Evolutionary conservation across 2,888 invertebrate genomes (phyloP).

Genomic region (Clivina fossor): DNA sequence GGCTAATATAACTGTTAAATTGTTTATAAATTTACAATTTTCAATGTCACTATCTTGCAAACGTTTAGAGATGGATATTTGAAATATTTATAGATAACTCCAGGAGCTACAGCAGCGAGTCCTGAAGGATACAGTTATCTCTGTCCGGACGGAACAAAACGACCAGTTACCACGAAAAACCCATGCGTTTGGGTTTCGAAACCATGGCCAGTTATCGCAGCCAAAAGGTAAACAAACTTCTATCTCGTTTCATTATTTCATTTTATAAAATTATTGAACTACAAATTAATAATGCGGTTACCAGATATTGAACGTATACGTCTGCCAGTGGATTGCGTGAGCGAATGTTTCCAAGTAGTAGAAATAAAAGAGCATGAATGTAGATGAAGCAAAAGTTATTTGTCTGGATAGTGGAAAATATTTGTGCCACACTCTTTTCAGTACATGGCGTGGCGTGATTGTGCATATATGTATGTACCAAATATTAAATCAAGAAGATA

Average conservation of each 20-base stretch:
- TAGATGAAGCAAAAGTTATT: too few relatives aligned
- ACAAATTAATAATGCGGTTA: too few relatives aligned
- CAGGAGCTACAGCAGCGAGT: slow-evolving; percentile 50
- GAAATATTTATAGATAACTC: slow-evolving; percentile 49
- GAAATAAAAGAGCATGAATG: too few relatives aligned
- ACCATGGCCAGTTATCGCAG: slow-evolving; percentile 76
- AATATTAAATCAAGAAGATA: too few relatives aligned
- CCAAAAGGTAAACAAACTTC: slow-evolving; percentile 57
- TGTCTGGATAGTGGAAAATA: too few relatives aligned
- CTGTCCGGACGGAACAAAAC: slow-evolving; percentile 73
- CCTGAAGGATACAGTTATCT: slow-evolving; percentile 66
- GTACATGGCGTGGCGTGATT: too few relatives aligned
- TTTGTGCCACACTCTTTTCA: too few relatives aligned
- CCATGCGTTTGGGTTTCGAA: slow-evolving; percentile 79
- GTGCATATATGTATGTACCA: too few relatives aligned
- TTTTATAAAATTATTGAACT: background rate
- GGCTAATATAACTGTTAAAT: slow-evolving; percentile 13
- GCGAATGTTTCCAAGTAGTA: too few relatives aligned
- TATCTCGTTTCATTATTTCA: background rate
- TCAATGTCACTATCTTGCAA: background rate
- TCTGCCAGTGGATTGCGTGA: too few relatives aligned
- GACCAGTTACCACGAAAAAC: slow-evolving; percentile 57
- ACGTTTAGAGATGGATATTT: background rate
- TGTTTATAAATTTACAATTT: slow-evolving; percentile 1
- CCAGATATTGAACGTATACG: too few relatives aligned